Base-by-base conservation (phyloP, 1,140 invertebrate species). In the Pteromalus puparum region DNA sequence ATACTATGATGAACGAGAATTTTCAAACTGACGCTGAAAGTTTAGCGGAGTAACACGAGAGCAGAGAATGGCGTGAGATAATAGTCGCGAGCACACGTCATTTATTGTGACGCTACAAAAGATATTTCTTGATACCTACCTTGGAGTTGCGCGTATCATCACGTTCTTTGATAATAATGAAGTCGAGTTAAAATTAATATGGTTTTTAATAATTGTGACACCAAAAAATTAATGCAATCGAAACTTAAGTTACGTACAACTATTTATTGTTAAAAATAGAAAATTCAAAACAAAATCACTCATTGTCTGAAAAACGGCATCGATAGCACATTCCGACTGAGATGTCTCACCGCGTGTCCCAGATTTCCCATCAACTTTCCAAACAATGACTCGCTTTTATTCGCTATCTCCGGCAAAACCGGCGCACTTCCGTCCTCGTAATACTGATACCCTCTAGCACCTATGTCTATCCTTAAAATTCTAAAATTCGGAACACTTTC, bases 391-490 rank as follows among this genome's bases (percentile, higher is more conserved):
- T 42, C 38, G 38, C 38, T 42, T 10, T 21, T 21, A 18, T 21
- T 34, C 30, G 30, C 18, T 21, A 92, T 90, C 4, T 91, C 85
- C 1, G 91, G 90, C 24, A 90, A 70, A 6, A 84, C 85, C 1
- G 92, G 91, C 26, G 91, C 65, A 76, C 81, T 84, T 80, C 90
- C 91, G n/a, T 94, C 88, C 38, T 90, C 89, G 26, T 86, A 92
- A 87, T 95, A 95, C 86, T 96, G 93, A 90, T 96, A 96, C 87
- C 93, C 95, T 88, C 94, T 95, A n/a, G 93, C 91, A 0, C 94
- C 94, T 5, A 93, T 93, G 38, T 91, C 92, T 3, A 93, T 92
- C 81, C 82, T 89, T 34, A 95, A 90, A 61, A 95, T 93, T 68
- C 95, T 93, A 87, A 95, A 95, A 88, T 95, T 96, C 2, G 94